These are phyloP conservation scores for Augiades crinisus DNA, from an alignment of 2,888 invertebrate species.

Conservation along the genomic window DNA sequence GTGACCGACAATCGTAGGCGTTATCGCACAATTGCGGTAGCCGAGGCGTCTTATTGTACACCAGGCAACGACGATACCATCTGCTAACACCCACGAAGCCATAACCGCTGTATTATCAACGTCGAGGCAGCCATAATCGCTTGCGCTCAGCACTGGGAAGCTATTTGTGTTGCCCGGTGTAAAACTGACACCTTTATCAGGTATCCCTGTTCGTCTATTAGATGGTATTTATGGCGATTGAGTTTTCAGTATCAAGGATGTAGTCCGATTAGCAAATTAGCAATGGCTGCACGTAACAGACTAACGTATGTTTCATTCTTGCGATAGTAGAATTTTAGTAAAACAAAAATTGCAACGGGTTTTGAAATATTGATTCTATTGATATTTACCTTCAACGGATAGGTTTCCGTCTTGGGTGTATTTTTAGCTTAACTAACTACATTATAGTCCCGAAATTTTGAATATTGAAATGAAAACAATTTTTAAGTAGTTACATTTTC, in stretches of 20 bases:
- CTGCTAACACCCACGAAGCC: constrained; percentile 17
- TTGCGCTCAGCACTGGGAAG: constrained; percentile 18
- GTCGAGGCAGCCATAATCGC: constrained; percentile 19
- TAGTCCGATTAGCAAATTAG: constrained; percentile 7
- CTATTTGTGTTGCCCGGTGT: constrained; percentile 28
- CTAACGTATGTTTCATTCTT: neutral
- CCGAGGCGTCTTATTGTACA: constrained; percentile 36
- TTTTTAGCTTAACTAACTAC: no score
- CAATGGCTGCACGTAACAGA: neutral
- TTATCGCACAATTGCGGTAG: constrained; percentile 38
- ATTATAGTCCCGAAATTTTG: no score
- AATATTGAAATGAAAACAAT: no score
- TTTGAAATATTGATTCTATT: no score
- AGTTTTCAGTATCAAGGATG: constrained; percentile 30
- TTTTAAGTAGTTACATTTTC: no score
- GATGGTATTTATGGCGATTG: constrained; percentile 37
- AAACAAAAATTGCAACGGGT: no score
- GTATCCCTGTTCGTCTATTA: constrained; percentile 37
- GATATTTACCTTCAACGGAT: no score
- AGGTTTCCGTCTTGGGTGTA: no score
- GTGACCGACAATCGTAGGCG: constrained; percentile 41
- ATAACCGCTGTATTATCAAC: constrained; percentile 25
- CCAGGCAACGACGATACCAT: constrained; percentile 27
- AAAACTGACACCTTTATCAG: constrained; percentile 40
- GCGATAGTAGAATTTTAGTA: neutral